Evolutionary conservation across 2,797 vertebrate species (phyloP), one percentile per base, ranked within the genome.

Genomic region (Etheostoma perlongum): DNA sequence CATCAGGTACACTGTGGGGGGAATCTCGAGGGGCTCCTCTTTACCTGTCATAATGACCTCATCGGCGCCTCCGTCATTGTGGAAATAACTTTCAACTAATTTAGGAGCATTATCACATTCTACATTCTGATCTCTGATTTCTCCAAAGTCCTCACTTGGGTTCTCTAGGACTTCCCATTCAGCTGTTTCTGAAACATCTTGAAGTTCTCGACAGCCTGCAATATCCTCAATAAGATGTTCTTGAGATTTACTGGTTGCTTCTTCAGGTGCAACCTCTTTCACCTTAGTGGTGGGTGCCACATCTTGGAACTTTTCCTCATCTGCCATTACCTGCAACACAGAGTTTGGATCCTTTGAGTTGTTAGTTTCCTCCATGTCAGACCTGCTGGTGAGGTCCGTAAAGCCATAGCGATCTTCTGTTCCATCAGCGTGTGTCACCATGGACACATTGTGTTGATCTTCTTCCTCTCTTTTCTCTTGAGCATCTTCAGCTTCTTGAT

Each of bases 111-210:
- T 12, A 2, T 52, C 64, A 13, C 19, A 33, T 68, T 67, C 48
- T 62, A 74, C 55, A 19, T 55, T 67, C 33, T 67, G 21, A 51
- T 69, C 64, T 61, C 8, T 33, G 40, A 42, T 55, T 51, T 85
- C 74, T 40, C 10, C 36, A 58, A 36, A 15, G 54, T 82, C 80
- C 46, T 85, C 63, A 14, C 6, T 74, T 14, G 69, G 67, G 18
- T 79, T 77, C 68, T 86, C 79, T 0, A 84, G 68, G 42, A 85
- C 74, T 54, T 91, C 86, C 88, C 84, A 86, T 71, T 87, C 86
- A 4, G 70, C 54, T 68, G 76, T 67, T 82, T 85, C 81, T 69
- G 62, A 67, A 74, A 33, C 18, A 53, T 74, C 58, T 44, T 63
- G 30, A 51, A 63, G 23, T 49, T 48, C 72, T 10, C 49, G 46